Base-by-base conservation (phyloP, 2,888 invertebrate species). In the Drosophila melanosoma region DNA sequence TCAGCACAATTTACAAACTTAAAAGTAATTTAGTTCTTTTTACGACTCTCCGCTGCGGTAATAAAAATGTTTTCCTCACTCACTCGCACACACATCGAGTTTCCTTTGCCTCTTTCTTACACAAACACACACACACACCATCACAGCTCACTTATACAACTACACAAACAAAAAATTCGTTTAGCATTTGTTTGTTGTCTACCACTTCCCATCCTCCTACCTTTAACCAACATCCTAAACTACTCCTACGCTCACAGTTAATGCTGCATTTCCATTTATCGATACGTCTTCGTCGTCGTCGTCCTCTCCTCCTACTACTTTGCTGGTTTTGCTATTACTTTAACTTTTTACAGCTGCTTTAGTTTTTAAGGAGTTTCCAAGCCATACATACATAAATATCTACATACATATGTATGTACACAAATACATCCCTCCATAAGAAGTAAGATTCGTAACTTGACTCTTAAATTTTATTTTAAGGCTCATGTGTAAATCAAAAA, bases 1-100 rank as follows among this genome's bases (percentile, higher is more conserved):
- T 15, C 33, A n/a, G 75, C 84, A 90, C 89, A 87, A 79, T 89
- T 82, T 79, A 87, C 86, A 87, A 90, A 89, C 87, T 90, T 86
- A 87, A 91, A 90, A 91, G 91, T 89, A 91, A 90, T 90, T 90
- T 91, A 86, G 91, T 84, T 89, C 45, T 45, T 90, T 90, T 91
- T 91, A 90, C 83, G 91, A 91, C 90, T 90, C 90, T 90, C 83
- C 83, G 82, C 67, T 83, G 90, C 81, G 87, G 89, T 89, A 86
- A 90, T 90, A 86, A 83, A 89, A 90, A 82, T 90, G 79, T 79
- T 76, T 79, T 71, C 56, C 79, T 70, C 60, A 53, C 84, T 71
- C 72, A 57, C 77, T 70, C 65, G n/a, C 63, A 64, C 73, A 15
- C 63, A 61, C 69, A 69, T 60, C 72, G 61, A 62, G 54, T 57